These are phyloP conservation scores for Psittacula echo DNA, from an alignment of 2,797 vertebrate genomes.

Conservation along the genomic window DNA sequence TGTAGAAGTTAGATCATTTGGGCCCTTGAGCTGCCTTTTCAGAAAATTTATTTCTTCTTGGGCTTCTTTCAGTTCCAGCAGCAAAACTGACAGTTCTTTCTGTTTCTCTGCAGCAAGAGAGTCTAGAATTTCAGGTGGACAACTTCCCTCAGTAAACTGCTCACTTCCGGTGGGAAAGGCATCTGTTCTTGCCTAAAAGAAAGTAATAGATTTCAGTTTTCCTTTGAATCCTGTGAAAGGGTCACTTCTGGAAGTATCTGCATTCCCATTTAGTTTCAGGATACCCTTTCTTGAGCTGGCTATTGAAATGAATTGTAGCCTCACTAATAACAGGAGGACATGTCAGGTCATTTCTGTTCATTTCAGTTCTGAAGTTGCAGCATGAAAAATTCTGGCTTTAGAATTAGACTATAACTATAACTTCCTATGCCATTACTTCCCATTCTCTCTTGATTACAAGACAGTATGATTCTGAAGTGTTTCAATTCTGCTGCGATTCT, in stretches of 20 bases:
- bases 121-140: constrained; percentile 8
- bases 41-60: constrained; percentile 81
- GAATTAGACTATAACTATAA: not conserved
- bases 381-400: not conserved
- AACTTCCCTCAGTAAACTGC: not conserved
- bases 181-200: constrained; percentile 49
- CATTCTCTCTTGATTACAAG: not conserved
- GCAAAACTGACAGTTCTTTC: constrained; percentile 75
- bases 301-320: not conserved
- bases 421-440: not conserved
- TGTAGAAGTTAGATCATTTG: not conserved
- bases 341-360: not conserved
- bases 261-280: not conserved
- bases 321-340: not conserved
- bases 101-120: constrained; percentile 68
- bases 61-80: constrained; percentile 79
- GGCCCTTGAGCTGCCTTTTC: constrained; percentile 79
- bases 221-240: not conserved
- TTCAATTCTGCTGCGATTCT: not conserved
- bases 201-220: not conserved
- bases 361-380: not conserved
- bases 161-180: not conserved
- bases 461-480: not conserved
- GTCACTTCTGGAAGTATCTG: not conserved
- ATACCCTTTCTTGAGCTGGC: not conserved